Evolutionary conservation across 2,797 vertebrate genomes (phyloP), one percentile per base, ranked within the genome.

Genomic region (Brachyrhaphis roseni): DNA sequence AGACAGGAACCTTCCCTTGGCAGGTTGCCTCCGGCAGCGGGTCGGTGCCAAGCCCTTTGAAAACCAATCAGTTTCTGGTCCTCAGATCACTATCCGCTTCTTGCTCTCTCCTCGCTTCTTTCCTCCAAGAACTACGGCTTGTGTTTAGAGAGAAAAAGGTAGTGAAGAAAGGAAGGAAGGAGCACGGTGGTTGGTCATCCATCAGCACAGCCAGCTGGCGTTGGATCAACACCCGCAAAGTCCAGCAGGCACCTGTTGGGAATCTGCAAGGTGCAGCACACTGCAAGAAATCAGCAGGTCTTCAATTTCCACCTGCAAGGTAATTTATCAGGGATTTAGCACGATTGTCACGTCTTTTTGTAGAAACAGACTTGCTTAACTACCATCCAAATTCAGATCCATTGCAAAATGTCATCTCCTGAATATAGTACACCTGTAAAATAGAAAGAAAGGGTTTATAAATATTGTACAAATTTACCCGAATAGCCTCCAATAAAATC

Each of bases 21-120:
- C 95, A 92, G 91, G 87, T 89, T 91, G 93, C 94, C 94, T 92
- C 88, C 86, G 81, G 80, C 86, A 78, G 88, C 84, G 74, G 88
- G 80, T 89, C 88, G 80, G 71, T 94, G 95, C 95, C 95, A 95
- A 94, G 89, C 92, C 93, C 93, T 95, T 95, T 95, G 95, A 95
- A 95, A 95, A 91, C 94, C 92, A 96, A 96, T 96, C 94, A 95
- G 94, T 90, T 95, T 90, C 88, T 76, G 82, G 87, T 92, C 87
- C 92, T 94, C 91, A 94, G 94, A 95, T 95, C 94, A 85, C 93
- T 93, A 90, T 92, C 92, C 84, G 84, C 93, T 90, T 81, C 87
- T 89, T 75, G 78, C 83, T 83, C 88, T 88, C 89, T 88, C 87
- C 90, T 88, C 87, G 86, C 88, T 87, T 91, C 89, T 76, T 89